Conservation (phyloP, 2,797 vertebrate species). For the Ctenosaura bakeri region DNA sequence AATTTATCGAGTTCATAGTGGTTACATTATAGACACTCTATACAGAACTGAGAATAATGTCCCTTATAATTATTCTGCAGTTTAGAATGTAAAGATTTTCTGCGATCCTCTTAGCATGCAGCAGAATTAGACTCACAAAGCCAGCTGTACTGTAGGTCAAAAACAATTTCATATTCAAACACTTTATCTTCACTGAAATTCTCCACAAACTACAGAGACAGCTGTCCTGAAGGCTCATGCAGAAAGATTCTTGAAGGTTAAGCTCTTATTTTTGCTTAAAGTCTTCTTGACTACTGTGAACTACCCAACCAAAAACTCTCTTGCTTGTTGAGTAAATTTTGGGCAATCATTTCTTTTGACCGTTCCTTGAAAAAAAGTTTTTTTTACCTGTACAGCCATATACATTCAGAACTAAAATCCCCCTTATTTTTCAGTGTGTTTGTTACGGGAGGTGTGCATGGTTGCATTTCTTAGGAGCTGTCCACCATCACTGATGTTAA, state of each 20-base stretch:
- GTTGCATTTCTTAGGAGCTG: neutral
- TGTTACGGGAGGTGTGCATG: neutral
- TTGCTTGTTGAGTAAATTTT: neutral
- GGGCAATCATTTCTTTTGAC: neutral
- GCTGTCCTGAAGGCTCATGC: neutral
- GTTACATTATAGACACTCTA: neutral
- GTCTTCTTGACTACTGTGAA: neutral
- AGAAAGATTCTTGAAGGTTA: neutral
- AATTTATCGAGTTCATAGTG: neutral
- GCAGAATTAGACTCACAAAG: neutral
- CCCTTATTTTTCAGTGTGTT: neutral
- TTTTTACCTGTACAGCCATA: neutral
- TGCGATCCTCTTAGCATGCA: neutral
- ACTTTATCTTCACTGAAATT: neutral
- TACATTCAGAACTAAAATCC: neutral
- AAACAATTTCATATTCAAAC: neutral
- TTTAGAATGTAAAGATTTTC: neutral
- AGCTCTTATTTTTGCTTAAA: neutral
- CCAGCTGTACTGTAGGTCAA: neutral
- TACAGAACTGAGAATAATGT: neutral
- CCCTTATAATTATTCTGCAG: neutral
- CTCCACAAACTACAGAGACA: too few relatives aligned
- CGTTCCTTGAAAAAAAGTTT: neutral
- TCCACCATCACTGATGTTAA: neutral
- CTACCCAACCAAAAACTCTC: neutral